Percentiles rank a stretch among this genome's conserved stretches.
phyloP scores from a whole-genome alignment of 1,140 invertebrate genomes.

The Scaptomyza graminum region DNA sequence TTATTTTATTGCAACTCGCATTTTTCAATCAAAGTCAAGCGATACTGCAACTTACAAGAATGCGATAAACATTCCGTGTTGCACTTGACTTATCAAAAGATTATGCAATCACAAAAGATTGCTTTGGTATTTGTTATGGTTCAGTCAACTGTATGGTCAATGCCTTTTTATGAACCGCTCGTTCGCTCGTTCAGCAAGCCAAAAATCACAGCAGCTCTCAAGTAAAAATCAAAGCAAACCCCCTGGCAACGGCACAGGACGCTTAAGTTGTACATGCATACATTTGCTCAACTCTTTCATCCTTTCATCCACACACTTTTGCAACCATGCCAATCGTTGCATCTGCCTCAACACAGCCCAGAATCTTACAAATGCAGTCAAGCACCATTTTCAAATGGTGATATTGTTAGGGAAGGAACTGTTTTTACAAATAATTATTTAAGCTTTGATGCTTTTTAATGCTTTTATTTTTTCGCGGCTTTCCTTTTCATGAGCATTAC shows the following conservation, averaged over 20 bases:
- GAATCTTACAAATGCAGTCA: slow-evolving; percentile 57
- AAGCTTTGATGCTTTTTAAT: too few relatives aligned
- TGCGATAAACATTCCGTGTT: too few relatives aligned
- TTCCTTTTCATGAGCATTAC: too few relatives aligned
- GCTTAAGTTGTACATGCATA: slow-evolving; percentile 5
- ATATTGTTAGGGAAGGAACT: not conserved
- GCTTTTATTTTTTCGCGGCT: not conserved
- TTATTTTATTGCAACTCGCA: slow-evolving; percentile 14
- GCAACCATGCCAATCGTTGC: slow-evolving; percentile 33
- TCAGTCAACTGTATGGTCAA: slow-evolving; percentile 13
- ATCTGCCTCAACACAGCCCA: slow-evolving; percentile 2
- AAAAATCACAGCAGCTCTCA: slow-evolving; percentile 32
- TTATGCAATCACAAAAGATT: not conserved
- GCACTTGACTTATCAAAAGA: not conserved
- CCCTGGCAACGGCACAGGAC: slow-evolving; percentile 5
- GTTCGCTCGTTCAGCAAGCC: slow-evolving; percentile 1
- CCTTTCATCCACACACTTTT: not conserved
- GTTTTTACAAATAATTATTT: not conserved
- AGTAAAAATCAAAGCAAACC: slow-evolving; percentile 1
- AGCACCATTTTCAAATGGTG: not conserved
- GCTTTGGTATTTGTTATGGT: slow-evolving; percentile 6
- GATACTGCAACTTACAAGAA: not conserved
- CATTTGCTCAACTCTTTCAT: not conserved
- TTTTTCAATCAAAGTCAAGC: slow-evolving; percentile 9
- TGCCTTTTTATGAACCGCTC: slow-evolving; percentile 23